A percentile compares a stretch with the other conserved stretches of the same genome.
Evolutionary conservation across 2,888 invertebrate species (phyloP).

Genomic region (Rhingia campestris): DNA sequence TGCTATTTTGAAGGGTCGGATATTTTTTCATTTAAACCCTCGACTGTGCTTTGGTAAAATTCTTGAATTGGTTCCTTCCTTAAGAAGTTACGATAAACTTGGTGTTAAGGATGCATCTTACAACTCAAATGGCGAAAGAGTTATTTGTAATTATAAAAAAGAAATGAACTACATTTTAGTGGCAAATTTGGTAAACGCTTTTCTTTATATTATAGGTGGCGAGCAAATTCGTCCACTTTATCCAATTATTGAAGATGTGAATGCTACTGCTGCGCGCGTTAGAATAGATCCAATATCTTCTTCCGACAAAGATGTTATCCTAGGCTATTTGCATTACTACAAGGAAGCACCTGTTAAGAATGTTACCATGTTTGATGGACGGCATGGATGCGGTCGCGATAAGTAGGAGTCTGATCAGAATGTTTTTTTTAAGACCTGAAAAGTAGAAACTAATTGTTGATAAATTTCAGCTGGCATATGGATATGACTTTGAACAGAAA

Average conservation of each 20-base stretch:
- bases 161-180: not conserved
- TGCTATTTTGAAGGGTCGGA: slow-evolving; percentile 84
- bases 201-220: slow-evolving; percentile 74
- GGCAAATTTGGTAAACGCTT: not conserved
- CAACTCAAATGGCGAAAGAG: slow-evolving; percentile 94
- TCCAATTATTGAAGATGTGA: slow-evolving; percentile 81
- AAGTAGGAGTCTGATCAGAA: slow-evolving; percentile 82
- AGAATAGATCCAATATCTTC: slow-evolving; percentile 87
- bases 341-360: slow-evolving; percentile 89
- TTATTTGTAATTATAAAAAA: slow-evolving; percentile 87
- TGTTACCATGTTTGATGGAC: slow-evolving; percentile 92
- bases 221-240: slow-evolving; percentile 70
- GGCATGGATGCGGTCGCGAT: slow-evolving; percentile 95
- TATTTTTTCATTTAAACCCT: slow-evolving; percentile 89
- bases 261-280: slow-evolving; percentile 84
- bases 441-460: slow-evolving; percentile 25
- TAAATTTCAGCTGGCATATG: slow-evolving; percentile 87
- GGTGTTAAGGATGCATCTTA: slow-evolving; percentile 79
- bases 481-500: slow-evolving; percentile 81
- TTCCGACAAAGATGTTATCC: slow-evolving; percentile 88
- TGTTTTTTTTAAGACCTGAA: slow-evolving; percentile 25
- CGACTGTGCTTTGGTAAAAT: slow-evolving; percentile 87
- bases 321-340: slow-evolving; percentile 95
- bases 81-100: slow-evolving; percentile 75
- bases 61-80: slow-evolving; percentile 82